A percentile compares a stretch with the other conserved stretches of the same genome.
phyloP scores from a whole-genome alignment of 1,140 invertebrate species.

The Pantala flavescens region DNA sequence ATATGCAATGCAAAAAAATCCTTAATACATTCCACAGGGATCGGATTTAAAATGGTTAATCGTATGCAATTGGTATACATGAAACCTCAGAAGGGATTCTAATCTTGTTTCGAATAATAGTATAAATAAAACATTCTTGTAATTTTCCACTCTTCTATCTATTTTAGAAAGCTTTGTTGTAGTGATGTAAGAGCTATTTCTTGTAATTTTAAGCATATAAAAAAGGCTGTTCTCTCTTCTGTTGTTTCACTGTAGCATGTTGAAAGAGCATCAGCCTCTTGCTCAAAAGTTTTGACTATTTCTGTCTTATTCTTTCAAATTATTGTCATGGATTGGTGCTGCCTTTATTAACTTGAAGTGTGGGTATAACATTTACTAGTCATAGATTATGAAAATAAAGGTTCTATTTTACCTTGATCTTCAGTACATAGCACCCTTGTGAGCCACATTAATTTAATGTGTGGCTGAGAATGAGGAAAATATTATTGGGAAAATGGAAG shows the following conservation, averaged over 20 bases:
- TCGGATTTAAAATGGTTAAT: no score
- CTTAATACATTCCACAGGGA: no score
- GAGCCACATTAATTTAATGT: background rate
- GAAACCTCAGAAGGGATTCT: no score
- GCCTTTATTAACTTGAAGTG: background rate
- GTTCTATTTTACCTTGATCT: background rate
- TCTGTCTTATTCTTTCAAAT: background rate
- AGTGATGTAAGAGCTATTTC: background rate
- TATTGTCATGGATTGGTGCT: background rate
- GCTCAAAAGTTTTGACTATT: background rate
- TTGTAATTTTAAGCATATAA: no score
- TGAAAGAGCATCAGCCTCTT: background rate
- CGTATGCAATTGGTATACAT: no score
- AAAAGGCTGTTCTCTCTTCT: conserved; percentile 1
- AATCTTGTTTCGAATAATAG: no score
- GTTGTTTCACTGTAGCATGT: background rate
- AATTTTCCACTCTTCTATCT: background rate
- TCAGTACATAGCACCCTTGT: background rate
- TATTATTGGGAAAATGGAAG: background rate
- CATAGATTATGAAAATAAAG: background rate
- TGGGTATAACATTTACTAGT: background rate
- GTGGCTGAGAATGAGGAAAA: background rate
- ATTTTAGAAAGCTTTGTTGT: background rate
- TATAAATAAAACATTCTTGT: no score
- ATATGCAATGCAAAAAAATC: no score